phyloP scores from a whole-genome alignment of 2,797 vertebrate species.

The Mallotus villosus region DNA sequence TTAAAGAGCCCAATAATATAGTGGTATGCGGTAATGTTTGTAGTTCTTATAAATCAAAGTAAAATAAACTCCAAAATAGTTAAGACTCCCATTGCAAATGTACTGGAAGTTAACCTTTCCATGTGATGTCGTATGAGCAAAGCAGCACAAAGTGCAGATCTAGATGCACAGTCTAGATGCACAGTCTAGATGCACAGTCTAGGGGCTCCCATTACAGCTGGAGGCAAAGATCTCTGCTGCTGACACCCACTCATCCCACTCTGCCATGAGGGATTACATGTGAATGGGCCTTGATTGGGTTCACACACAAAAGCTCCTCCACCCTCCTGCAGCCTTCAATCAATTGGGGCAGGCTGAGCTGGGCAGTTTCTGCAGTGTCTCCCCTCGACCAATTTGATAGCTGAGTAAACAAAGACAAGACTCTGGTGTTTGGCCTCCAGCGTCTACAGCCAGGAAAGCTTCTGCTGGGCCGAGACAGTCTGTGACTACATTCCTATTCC shows the following conservation, averaged over 20 bases:
- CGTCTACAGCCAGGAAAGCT: constrained; percentile 5
- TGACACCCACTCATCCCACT: neutral
- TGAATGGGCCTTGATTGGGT: constrained; percentile 56
- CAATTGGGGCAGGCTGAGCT: constrained; percentile 58
- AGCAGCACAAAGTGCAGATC: no score
- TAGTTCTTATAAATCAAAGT: no score
- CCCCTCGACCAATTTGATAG: constrained; percentile 36
- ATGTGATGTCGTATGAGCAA: no score
- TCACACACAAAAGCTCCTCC: constrained; percentile 49
- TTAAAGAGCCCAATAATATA: no score
- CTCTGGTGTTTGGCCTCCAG: constrained; percentile 13
- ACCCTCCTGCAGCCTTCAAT: constrained; percentile 47
- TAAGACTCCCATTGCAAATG: no score
- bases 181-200: no score
- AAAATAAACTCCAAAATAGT: no score
- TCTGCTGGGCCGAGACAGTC: neutral
- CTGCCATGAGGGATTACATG: constrained; percentile 38
- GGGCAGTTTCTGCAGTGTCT: constrained; percentile 42
- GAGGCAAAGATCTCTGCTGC: neutral
- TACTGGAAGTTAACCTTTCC: no score
- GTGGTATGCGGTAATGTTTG: no score
- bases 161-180: no score
- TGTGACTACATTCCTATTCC: neutral
- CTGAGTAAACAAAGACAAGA: constrained; percentile 51
- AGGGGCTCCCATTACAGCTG: no score